phyloP scores from a whole-genome alignment of 2,113 vertebrate genomes.

The Nesospiza acunhae region DNA sequence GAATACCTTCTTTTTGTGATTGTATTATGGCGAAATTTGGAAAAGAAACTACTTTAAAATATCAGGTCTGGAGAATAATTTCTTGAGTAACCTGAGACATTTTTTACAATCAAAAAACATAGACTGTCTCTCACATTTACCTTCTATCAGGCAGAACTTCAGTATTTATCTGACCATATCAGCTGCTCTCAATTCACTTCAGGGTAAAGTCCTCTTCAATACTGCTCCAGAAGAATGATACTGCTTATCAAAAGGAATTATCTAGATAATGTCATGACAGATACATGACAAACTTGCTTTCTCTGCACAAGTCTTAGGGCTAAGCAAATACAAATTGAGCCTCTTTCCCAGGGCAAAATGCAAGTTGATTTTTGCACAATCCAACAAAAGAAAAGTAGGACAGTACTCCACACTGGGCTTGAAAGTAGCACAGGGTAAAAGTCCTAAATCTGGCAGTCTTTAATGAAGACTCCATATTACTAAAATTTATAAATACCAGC shows the following conservation, averaged over 20 bases:
- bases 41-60: background rate
- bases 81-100: background rate
- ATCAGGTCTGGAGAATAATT: background rate
- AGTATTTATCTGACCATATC: slow-evolving; percentile 22
- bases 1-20: background rate
- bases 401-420: background rate
- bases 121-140: background rate
- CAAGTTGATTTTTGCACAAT: background rate
- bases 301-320: slow-evolving; percentile 13
- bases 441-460: background rate
- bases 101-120: background rate
- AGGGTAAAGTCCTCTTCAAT: slow-evolving; percentile 26
- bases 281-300: slow-evolving; percentile 52
- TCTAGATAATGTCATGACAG: slow-evolving; percentile 57
- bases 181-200: slow-evolving; percentile 17
- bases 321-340: slow-evolving; percentile 51
- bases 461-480: background rate
- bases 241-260: slow-evolving; percentile 60
- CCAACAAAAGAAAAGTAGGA: slow-evolving; percentile 45
- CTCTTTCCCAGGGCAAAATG: slow-evolving; percentile 48
- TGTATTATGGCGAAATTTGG: background rate
- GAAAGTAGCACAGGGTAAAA: background rate
- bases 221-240: slow-evolving; percentile 38
- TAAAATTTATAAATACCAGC: background rate
- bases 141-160: background rate